Evolutionary conservation across 2,113 vertebrate species (phyloP).

Genomic region (Athene noctua): DNA sequence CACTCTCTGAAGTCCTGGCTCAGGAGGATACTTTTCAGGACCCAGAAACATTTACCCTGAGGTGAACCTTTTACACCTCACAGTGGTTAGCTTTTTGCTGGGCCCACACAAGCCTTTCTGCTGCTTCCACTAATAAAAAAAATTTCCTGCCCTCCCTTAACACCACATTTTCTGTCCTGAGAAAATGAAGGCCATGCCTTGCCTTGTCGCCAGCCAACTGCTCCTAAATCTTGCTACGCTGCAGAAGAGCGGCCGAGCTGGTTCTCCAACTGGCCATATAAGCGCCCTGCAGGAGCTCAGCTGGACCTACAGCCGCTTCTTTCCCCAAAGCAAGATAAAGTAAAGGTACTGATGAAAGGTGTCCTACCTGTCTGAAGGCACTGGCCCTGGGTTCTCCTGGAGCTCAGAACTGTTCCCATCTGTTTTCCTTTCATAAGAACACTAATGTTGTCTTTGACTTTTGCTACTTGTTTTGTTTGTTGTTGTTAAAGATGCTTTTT

Average conservation of each 20-base stretch:
- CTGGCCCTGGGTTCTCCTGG: not conserved
- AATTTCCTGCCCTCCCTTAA: not conserved
- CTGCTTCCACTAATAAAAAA: not conserved
- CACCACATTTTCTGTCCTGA: not conserved
- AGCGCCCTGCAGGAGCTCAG: not conserved
- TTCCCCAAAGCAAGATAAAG: not conserved
- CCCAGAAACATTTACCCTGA: not conserved
- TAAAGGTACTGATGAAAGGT: not conserved
- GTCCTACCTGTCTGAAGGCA: not conserved
- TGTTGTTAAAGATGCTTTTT: not conserved
- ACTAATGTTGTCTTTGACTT: not conserved
- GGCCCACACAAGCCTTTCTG: not conserved
- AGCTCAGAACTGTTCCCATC: not conserved
- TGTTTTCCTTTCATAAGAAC: not conserved
- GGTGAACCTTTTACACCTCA: not conserved
- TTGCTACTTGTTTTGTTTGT: not conserved
- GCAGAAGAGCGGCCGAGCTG: not conserved
- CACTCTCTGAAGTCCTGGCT: not conserved
- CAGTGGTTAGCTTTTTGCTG: not conserved
- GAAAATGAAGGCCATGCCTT: not conserved
- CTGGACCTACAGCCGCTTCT: rapidly evolving
- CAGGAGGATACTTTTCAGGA: not conserved
- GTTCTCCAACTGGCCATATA: not conserved
- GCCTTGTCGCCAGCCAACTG: not conserved
- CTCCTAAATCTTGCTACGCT: not conserved